Percentiles rank a stretch among this genome's conserved stretches.
phyloP scores from a whole-genome alignment of 2,113 vertebrate genomes.

The zebrafish (Danio rerio) region GRCz12tu NC_133180.1:47721001-47721500 shows the following conservation, averaged over 20 bases:
- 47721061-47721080: background rate
- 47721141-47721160: background rate
- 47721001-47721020: too few relatives aligned
- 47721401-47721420: too few relatives aligned
- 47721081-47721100: background rate
- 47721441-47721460: too few relatives aligned
- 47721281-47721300: background rate
- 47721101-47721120: background rate
- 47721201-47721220: background rate
- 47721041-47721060: too few relatives aligned
- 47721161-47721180: background rate
- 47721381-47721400: too few relatives aligned
- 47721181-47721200: background rate
- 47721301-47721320: background rate
- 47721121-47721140: background rate
- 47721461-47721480: too few relatives aligned
- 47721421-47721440: too few relatives aligned
- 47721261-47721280: background rate
- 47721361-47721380: too few relatives aligned
- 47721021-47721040: too few relatives aligned
- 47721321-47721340: background rate
- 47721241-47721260: background rate
- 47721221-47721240: background rate
- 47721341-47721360: too few relatives aligned
- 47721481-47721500: too few relatives aligned